Base-by-base conservation (phyloP, 2,888 invertebrate genomes). In the Malachius bipustulatus region DNA sequence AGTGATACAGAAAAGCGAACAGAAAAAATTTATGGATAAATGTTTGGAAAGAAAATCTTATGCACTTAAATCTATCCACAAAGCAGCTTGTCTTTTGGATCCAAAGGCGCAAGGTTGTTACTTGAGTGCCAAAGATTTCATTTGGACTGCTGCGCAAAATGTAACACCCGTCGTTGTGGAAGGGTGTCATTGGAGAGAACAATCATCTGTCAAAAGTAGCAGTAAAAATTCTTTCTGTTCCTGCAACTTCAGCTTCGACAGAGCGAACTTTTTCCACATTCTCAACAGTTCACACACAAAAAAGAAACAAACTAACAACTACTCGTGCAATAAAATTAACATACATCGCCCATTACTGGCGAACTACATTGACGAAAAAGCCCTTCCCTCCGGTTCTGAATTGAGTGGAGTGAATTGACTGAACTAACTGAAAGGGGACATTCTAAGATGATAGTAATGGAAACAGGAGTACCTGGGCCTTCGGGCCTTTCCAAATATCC, bases 221-320 rank as follows among this genome's bases (percentile, higher is more conserved):
- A 31, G 16, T 32, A n/a, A 35, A 35, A 32, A 32, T 35, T 35
- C 16, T 35, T 15, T 35, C 35, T 15, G 35, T 35, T 29, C 35
- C 35, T 15, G 30, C 35, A 2, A 35, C 30, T n/a, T 35, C 35
- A 14, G 30, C 16, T 30, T 29, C 30, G 30, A 30, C 30, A 16
- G 16, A 2, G 3, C n/a, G 11, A 10, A 14, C 13, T 14, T 35
- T 32, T 30, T 32, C 35, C 30, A 35, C 30, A 11, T 35, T 35
- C 10, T 32, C 35, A 4, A 14, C 31, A 14, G 14, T 31, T 13
- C 31, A 14, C 31, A 35, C 35, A 30, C 19, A 15, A 14, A 33
- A 35, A n/a, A 14, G 11, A 9, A 35, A 35, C 30, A 32, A 35
- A 2, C 30, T 31, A 30, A 15, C 35, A 9, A 35, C 30, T 14